Evolutionary conservation across 2,113 vertebrate genomes (phyloP).

Genomic region (Silurus glanis): DNA sequence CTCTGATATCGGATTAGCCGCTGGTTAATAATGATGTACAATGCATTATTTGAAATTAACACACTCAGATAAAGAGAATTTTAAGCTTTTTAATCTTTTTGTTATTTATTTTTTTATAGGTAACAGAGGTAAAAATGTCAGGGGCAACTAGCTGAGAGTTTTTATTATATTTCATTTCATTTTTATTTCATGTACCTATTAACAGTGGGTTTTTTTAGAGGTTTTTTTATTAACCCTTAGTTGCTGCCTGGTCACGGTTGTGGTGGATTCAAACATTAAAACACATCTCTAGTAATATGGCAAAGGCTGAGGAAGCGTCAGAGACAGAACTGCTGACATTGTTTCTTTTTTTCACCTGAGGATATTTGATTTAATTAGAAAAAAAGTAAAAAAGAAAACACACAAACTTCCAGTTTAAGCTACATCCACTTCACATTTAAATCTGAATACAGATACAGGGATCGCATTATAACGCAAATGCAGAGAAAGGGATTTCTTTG

Average conservation of each 20-base stretch:
- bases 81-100: not conserved
- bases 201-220: no score
- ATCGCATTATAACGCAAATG: not conserved
- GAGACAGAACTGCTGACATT: not conserved
- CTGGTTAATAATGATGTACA: conserved; percentile 3
- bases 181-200: no score
- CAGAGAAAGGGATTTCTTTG: not conserved
- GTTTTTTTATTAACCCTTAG: no score
- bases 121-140: no score
- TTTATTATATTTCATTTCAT: no score
- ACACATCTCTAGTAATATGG: not conserved
- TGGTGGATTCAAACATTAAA: not conserved
- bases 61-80: not conserved
- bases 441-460: not conserved
- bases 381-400: not conserved
- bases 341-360: not conserved
- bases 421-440: not conserved
- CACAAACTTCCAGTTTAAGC: not conserved
- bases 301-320: not conserved
- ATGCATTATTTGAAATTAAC: not conserved
- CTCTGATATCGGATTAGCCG: conserved; percentile 21
- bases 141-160: no score
- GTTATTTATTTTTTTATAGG: not conserved
- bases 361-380: not conserved
- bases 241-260: not conserved